These are phyloP conservation scores for Atherinomorus stipes DNA, from an alignment of 2,113 vertebrate species.

Conservation along the genomic window DNA sequence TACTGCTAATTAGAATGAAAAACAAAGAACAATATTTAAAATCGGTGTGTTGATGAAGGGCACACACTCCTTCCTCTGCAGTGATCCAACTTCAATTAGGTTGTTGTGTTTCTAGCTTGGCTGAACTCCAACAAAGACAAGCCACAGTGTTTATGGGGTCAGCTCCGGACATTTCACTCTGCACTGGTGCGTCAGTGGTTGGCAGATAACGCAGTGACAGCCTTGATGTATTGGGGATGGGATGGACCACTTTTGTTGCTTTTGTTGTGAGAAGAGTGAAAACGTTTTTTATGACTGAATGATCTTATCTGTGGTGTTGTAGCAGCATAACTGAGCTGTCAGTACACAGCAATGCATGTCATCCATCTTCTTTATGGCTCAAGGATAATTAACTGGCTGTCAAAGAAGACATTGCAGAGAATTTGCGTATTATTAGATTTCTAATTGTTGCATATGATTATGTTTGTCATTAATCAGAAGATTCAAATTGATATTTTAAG, in stretches of 20 bases:
- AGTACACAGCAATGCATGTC: neutral
- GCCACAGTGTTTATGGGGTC: constrained; percentile 4
- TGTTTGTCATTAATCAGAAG: constrained; percentile 14
- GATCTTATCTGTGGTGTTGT: constrained; percentile 1
- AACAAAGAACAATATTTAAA: neutral
- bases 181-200: neutral
- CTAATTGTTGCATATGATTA: constrained; percentile 20
- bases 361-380: constrained; percentile 22
- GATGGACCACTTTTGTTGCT: neutral
- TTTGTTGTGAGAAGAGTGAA: too few relatives aligned
- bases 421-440: neutral
- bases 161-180: constrained; percentile 5
- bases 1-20: constrained; percentile 7
- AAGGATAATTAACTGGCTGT: neutral
- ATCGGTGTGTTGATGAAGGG: neutral
- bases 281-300: neutral
- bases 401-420: neutral
- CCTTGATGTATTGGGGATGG: neutral
- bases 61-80: neutral
- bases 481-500: neutral
- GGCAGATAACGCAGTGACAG: neutral
- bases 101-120: constrained; percentile 12
- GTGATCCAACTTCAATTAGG: neutral
- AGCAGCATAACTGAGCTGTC: constrained; percentile 26
- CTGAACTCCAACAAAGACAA: neutral